Evolutionary conservation across 2,888 invertebrate genomes (phyloP).

Genomic region (Cephonodes hylas): DNA sequence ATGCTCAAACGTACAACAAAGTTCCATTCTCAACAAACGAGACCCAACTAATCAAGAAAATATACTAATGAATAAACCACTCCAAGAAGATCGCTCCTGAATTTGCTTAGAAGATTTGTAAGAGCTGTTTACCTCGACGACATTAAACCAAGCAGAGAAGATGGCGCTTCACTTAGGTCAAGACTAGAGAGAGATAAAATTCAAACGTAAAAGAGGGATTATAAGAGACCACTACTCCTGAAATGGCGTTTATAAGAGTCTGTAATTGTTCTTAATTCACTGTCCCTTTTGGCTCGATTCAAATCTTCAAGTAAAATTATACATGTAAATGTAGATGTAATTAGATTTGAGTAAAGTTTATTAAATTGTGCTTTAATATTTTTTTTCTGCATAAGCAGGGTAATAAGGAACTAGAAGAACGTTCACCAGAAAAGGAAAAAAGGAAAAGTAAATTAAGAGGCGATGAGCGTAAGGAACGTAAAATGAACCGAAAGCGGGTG

Average conservation of each 20-base stretch:
- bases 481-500: conserved; percentile 90
- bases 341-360: conserved; percentile 1
- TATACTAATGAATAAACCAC: not conserved
- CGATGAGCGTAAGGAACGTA: conserved; percentile 87
- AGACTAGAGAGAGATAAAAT: not conserved
- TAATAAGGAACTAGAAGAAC: conserved; percentile 81
- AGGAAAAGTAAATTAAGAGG: conserved; percentile 83
- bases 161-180: not conserved
- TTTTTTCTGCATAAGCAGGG: conserved; percentile 72
- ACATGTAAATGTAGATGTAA: not conserved
- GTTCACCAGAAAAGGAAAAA: conserved; percentile 86
- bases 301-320: not conserved
- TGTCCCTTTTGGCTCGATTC: conserved; percentile 55
- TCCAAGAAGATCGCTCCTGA: not conserved
- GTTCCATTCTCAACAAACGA: not conserved
- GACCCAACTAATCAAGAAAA: not conserved
- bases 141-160: not conserved
- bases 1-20: not conserved
- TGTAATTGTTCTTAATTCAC: conserved; percentile 46
- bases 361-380: conserved; percentile 25
- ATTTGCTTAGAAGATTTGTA: not conserved
- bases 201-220: not conserved
- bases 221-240: too few relatives aligned
- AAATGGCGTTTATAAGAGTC: not conserved
- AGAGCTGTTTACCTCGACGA: too few relatives aligned